Conservation (phyloP, 1,140 invertebrate genomes). For the Pogonus chalceus region DNA sequence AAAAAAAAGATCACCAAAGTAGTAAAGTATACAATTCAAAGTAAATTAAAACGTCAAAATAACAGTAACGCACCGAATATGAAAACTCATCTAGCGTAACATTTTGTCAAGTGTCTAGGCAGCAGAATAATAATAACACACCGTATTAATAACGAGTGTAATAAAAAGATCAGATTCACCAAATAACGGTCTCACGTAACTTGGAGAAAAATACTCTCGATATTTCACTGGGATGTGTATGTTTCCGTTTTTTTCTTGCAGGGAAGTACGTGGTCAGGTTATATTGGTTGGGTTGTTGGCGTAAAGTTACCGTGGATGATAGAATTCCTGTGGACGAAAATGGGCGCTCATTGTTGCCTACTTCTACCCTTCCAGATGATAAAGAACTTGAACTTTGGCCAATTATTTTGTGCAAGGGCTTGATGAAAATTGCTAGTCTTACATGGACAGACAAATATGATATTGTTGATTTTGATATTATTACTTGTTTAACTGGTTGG, state of each 20-base stretch:
- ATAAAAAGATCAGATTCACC: neutral
- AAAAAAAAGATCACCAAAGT: too few relatives aligned
- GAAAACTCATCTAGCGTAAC: neutral
- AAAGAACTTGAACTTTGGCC: constrained; percentile 26
- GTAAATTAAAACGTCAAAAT: neutral
- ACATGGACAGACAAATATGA: constrained; percentile 21
- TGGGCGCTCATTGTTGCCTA: constrained; percentile 22
- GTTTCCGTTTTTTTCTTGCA: constrained; percentile 11
- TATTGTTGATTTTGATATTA: constrained; percentile 24
- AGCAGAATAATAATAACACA: neutral
- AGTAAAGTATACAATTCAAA: neutral
- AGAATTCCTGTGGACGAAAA: constrained; percentile 22
- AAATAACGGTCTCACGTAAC: neutral
- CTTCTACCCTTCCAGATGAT: neutral
- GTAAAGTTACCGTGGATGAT: constrained; percentile 28
- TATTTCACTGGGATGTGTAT: too few relatives aligned
- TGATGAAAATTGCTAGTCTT: constrained; percentile 27
- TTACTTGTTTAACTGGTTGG: constrained; percentile 30
- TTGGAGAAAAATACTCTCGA: too few relatives aligned
- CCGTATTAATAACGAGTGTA: neutral
- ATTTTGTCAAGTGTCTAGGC: too few relatives aligned
- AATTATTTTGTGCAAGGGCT: constrained; percentile 26
- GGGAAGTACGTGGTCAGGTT: constrained; percentile 30
- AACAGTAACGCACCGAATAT: neutral
- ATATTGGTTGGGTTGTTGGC: constrained; percentile 29